Conservation (phyloP, 2,888 invertebrate species). For the Metellina segmentata region DNA sequence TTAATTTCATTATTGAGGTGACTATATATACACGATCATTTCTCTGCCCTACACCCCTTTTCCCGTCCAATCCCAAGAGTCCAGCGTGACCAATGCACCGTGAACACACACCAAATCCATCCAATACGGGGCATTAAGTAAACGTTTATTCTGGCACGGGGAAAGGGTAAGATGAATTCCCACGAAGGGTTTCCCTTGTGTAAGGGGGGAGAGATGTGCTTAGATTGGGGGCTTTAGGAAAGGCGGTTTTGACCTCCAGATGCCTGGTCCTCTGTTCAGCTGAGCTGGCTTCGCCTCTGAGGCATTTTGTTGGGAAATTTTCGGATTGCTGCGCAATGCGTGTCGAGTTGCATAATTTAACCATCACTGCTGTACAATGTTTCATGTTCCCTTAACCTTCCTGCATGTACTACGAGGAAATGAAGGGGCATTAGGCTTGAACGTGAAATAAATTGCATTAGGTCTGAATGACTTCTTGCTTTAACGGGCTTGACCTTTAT, state of each 20-base stretch:
- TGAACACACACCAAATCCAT: constrained; percentile 3
- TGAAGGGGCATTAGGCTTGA: no score
- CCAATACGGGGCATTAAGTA: constrained; percentile 24
- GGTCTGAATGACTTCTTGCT: no score
- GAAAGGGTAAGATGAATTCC: neutral
- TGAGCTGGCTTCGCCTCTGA: neutral
- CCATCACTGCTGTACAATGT: neutral
- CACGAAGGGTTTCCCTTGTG: neutral
- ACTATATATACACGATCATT: constrained; percentile 40
- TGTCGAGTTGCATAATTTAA: constrained; percentile 1
- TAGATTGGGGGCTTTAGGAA: constrained; percentile 16
- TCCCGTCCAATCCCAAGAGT: neutral
- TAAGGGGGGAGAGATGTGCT: neutral
- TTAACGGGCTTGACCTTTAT: no score
- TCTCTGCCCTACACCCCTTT: neutral
- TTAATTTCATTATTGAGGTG: constrained; percentile 34
- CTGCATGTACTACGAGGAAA: no score
- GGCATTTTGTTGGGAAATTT: no score
- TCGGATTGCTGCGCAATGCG: neutral
- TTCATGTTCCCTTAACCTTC: no score
- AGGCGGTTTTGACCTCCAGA: constrained; percentile 24
- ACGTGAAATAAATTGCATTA: no score
- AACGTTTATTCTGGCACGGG: constrained; percentile 39
- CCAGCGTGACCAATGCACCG: constrained; percentile 24
- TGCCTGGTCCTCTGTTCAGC: constrained; percentile 5